Base-by-base conservation (phyloP, 2,797 vertebrate species). In the Helostoma temminkii region DNA sequence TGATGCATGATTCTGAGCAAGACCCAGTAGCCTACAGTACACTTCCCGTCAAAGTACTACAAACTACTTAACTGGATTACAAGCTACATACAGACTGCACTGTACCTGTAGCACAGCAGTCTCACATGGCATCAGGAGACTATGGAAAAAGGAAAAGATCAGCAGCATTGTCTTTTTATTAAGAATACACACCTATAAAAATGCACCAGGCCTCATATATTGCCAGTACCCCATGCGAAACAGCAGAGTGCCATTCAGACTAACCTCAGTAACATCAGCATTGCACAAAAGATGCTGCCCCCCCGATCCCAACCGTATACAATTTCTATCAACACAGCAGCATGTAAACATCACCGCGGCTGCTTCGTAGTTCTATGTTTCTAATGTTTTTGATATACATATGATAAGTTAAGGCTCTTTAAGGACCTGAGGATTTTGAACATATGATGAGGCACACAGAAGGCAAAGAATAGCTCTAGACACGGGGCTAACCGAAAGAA, bases 401-500 rank as follows among this genome's bases (percentile, higher is more conserved):
- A 76, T 87, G 79, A 92, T 86, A 92, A 94, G 92, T 95, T 95
- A 95, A 95, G 94, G 94, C 94, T 94, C 92, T 92, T 93, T 83
- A 89, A 94, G 92, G 93, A 94, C 94, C 94, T 95, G 94, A 95
- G 94, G 93, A 92, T 92, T 93, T 90, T 85, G 88, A 94, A 94
- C 90, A 79, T 91, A 93, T 91, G 90, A 94, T 93, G 93, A 94
- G 94, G 94, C 94, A 95, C 94, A 95, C 92, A 93, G 87, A 92
- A 94, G 93, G 93, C 92, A 93, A 93, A 93, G 82, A 89, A 91
- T 82, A 91, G 92, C 90, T 93, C 82, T 85, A 92, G 63, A 91
- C 88, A 89, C 84, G 82, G 82, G 84, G 80, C 87, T 71, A 81
- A 91, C 80, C 19, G 66, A 87, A 84, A 84, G 68, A 77, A 87